phyloP scores from a whole-genome alignment of 2,113 vertebrate genomes.

The Hiodon alosoides region DNA sequence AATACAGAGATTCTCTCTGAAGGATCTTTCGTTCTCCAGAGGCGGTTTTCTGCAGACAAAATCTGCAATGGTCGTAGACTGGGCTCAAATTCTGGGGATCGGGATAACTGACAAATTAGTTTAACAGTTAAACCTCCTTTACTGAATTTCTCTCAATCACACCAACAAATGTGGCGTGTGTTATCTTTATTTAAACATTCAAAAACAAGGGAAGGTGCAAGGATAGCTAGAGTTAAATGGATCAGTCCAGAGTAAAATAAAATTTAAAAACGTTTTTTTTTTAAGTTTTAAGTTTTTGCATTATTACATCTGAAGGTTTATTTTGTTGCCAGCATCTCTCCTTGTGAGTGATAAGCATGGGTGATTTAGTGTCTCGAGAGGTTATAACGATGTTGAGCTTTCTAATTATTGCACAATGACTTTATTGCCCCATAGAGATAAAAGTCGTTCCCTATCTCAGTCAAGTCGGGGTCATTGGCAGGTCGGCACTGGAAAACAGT shows the following conservation, averaged over 20 bases:
- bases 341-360: conserved; percentile 11
- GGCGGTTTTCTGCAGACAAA: no score
- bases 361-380: conserved; percentile 11
- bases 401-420: conserved; percentile 36
- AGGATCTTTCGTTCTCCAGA: no score
- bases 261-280: not conserved
- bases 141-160: no score
- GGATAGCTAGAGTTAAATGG: no score
- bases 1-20: no score
- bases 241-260: not conserved
- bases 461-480: conserved; percentile 30
- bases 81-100: no score
- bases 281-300: not conserved
- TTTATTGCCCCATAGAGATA: conserved; percentile 36
- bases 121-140: no score
- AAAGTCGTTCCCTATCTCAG: conserved; percentile 37
- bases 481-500: conserved; percentile 20
- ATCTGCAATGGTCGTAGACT: no score
- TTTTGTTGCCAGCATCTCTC: conserved; percentile 12
- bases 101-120: no score
- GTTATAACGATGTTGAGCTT: conserved; percentile 30
- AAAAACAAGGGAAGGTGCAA: no score
- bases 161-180: no score
- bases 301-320: not conserved
- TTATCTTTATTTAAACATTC: no score